Evolutionary conservation across 92 coral and sea anemone genomes (phyloP).

Genomic region (Actinostola sp.): DNA sequence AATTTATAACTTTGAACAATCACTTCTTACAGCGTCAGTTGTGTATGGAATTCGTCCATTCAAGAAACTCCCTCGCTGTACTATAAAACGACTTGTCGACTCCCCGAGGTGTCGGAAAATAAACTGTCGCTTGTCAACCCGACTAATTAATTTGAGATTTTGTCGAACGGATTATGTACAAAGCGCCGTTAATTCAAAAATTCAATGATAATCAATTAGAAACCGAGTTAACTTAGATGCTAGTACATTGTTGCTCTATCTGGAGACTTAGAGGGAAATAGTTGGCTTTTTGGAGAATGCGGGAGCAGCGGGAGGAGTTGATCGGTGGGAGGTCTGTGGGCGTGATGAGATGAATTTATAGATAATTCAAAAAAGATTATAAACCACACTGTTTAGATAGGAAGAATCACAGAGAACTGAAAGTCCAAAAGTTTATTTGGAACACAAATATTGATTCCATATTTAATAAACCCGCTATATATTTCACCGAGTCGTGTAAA

Average conservation of each 20-base stretch:
- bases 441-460: slow-evolving; percentile 27
- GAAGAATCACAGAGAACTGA: slow-evolving; percentile 11
- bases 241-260: neutral
- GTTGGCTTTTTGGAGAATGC: slow-evolving; percentile 6
- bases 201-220: slow-evolving; percentile 21
- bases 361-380: slow-evolving; percentile 29
- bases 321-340: slow-evolving; percentile 35
- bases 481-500: neutral
- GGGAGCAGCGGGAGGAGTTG: slow-evolving; percentile 3
- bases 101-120: slow-evolving; percentile 23
- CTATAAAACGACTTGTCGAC: slow-evolving; percentile 7
- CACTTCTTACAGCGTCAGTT: neutral
- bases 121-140: slow-evolving; percentile 14
- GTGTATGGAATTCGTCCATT: neutral
- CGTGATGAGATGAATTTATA: slow-evolving; percentile 20
- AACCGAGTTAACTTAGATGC: slow-evolving; percentile 19
- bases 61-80: neutral
- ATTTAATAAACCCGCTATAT: slow-evolving; percentile 25
- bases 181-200: slow-evolving; percentile 17
- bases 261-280: neutral
- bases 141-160: slow-evolving; percentile 38
- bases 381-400: slow-evolving; percentile 12
- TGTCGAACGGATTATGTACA: slow-evolving; percentile 11
- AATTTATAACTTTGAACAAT: slow-evolving; percentile 1
- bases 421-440: slow-evolving; percentile 20